These are phyloP conservation scores for Eumaeus atala DNA, from an alignment of 1,140 invertebrate species.

Conservation along the genomic window DNA sequence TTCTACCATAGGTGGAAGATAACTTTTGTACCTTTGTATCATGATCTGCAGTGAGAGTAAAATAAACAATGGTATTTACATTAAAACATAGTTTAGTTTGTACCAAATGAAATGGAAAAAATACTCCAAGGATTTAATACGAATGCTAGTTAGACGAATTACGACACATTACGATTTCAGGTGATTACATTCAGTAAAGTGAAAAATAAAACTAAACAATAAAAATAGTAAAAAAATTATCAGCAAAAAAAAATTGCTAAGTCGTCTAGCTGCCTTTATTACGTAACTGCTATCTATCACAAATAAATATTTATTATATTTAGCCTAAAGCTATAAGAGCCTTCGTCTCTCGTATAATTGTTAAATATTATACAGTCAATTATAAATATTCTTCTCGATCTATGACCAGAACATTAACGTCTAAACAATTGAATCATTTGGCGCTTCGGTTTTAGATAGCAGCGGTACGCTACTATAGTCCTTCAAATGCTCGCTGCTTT, in stretches of 20 bases:
- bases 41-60: too few species aligned
- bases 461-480: constrained; percentile 68
- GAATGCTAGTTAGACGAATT: too few species aligned
- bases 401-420: constrained; percentile 7
- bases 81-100: too few species aligned
- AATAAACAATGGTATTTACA: too few species aligned
- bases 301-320: neutral
- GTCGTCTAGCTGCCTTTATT: neutral
- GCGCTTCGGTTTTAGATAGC: constrained; percentile 54
- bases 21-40: too few species aligned
- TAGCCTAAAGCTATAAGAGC: neutral
- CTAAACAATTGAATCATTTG: constrained; percentile 65
- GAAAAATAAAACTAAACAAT: neutral
- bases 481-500: constrained; percentile 50
- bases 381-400: neutral
- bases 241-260: neutral
- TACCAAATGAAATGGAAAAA: too few species aligned
- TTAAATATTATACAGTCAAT: neutral
- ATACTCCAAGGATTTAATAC: too few species aligned
- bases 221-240: neutral
- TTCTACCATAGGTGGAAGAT: too few species aligned
- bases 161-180: too few species aligned
- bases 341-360: neutral
- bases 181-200: too few species aligned
- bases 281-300: neutral